Conservation (phyloP, 2,113 vertebrate genomes). For the Cyphomyrus plagiostoma region DNA sequence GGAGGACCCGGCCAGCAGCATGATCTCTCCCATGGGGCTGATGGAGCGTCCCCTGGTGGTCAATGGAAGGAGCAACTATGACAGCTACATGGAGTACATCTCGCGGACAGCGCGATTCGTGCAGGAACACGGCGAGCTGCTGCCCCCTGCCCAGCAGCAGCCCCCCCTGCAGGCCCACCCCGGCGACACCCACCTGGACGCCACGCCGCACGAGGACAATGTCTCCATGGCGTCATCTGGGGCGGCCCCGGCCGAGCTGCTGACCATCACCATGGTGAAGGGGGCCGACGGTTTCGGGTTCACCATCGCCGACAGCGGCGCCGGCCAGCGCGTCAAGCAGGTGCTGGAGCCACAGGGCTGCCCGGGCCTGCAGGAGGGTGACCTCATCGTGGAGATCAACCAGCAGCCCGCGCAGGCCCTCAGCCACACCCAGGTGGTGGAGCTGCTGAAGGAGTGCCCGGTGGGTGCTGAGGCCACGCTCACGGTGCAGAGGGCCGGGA, state of each 20-base stretch:
- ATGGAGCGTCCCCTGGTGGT: constrained; percentile 86
- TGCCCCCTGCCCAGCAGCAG: constrained; percentile 52
- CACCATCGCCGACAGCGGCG: constrained; percentile 90
- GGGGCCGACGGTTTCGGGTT: constrained; percentile 93
- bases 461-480: constrained; percentile 83
- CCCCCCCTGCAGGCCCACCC: constrained; percentile 71
- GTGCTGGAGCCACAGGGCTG: constrained; percentile 94
- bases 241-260: constrained; percentile 85
- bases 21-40: constrained; percentile 88
- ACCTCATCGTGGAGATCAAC: constrained; percentile 97
- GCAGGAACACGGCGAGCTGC: constrained; percentile 77
- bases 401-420: constrained; percentile 86
- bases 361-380: constrained; percentile 90
- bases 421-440: constrained; percentile 94
- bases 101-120: constrained; percentile 87
- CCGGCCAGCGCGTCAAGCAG: constrained; percentile 94
- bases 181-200: constrained; percentile 84
- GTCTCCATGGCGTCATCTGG: constrained; percentile 95
- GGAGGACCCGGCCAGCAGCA: constrained; percentile 77
- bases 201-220: constrained; percentile 77
- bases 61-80: constrained; percentile 90
- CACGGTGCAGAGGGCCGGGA: constrained; percentile 86
- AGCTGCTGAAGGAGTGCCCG: constrained; percentile 93
- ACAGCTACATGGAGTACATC: constrained; percentile 94
- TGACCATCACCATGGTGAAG: constrained; percentile 96